Evolutionary conservation across 2,113 vertebrate genomes (phyloP).

Genomic region (Melanerpes aurifrons): DNA sequence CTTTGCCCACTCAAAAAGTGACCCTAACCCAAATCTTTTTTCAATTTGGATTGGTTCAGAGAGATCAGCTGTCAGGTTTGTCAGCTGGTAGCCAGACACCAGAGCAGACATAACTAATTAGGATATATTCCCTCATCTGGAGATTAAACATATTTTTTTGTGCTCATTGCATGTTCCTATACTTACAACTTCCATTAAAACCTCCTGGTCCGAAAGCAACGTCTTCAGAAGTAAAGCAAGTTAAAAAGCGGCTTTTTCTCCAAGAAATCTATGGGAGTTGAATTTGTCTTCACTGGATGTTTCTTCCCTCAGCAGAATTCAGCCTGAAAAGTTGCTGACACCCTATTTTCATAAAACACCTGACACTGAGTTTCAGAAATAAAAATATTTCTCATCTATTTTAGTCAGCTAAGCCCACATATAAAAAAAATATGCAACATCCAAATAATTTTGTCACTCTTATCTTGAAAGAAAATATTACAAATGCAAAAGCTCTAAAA

Average conservation of each 20-base stretch:
- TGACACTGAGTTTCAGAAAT: background rate
- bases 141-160: constrained; percentile 21
- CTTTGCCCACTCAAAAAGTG: constrained; percentile 68
- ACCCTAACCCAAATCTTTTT: constrained; percentile 69
- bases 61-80: constrained; percentile 62
- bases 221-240: background rate
- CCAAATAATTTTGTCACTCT: background rate
- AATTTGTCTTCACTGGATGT: background rate
- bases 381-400: background rate
- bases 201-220: background rate
- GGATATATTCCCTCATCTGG: constrained; percentile 37
- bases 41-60: constrained; percentile 64
- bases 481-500: background rate
- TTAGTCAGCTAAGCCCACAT: background rate
- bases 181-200: constrained; percentile 18
- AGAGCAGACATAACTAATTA: constrained; percentile 71
- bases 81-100: constrained; percentile 71
- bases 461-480: background rate
- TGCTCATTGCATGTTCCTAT: background rate
- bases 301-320: background rate
- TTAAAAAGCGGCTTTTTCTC: background rate
- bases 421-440: background rate
- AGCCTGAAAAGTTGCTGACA: background rate
- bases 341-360: background rate
- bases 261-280: background rate